Conservation (phyloP, 1,140 invertebrate species). For the Orchesella cincta region DNA sequence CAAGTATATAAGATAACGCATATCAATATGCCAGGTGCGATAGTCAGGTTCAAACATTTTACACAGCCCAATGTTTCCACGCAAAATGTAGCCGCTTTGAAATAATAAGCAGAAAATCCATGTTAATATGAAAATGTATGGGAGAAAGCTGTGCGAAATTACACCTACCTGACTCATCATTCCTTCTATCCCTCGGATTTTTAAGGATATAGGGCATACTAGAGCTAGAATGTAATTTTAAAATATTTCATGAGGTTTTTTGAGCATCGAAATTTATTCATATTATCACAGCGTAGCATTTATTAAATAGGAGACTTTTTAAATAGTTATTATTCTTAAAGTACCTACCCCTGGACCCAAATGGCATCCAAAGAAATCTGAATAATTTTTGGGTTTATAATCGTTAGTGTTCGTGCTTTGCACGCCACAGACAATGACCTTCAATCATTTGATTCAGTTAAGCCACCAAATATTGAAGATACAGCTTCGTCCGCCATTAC, state of each 20-base stretch:
- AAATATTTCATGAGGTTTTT: no score
- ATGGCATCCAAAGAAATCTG: slow-evolving; percentile 51
- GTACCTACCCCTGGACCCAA: slow-evolving; percentile 77
- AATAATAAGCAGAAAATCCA: neutral
- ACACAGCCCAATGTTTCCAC: slow-evolving; percentile 88
- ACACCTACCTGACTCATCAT: slow-evolving; percentile 70
- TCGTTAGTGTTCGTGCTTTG: slow-evolving; percentile 68
- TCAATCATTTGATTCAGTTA: slow-evolving; percentile 97
- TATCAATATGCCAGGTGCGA: no score
- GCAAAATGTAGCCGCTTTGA: slow-evolving; percentile 58
- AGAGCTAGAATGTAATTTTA: no score
- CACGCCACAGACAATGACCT: slow-evolving; percentile 86
- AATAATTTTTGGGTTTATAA: slow-evolving; percentile 5
- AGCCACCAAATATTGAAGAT: slow-evolving; percentile 77
- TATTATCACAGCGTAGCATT: no score
- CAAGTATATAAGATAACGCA: no score
- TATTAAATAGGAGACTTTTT: no score
- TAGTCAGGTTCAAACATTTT: no score
- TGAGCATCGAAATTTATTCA: no score
- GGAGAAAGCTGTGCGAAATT: neutral
- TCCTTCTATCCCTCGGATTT: slow-evolving; percentile 70
- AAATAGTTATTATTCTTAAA: slow-evolving; percentile 85
- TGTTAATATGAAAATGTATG: neutral
- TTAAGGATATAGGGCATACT: slow-evolving; percentile 82
- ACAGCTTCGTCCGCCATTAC: slow-evolving; percentile 98